These are phyloP conservation scores for Percina caprodes DNA, from an alignment of 2,113 vertebrate genomes.

Conservation along the genomic window DNA sequence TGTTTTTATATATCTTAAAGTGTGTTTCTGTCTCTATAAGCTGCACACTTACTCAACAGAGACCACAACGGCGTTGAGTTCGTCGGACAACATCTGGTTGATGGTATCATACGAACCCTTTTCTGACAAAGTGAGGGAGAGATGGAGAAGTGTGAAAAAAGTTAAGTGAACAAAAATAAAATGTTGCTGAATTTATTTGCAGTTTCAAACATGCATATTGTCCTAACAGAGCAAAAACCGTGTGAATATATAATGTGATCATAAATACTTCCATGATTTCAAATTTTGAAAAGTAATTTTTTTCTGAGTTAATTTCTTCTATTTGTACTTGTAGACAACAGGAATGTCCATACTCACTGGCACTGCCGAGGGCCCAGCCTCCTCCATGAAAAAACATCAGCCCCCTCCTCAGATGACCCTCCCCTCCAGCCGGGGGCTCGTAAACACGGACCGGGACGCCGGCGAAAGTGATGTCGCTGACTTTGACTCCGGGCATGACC, in stretches of 20 bases:
- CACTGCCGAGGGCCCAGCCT: slow-evolving; percentile 92
- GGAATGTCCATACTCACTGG: slow-evolving; percentile 84
- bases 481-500: slow-evolving; percentile 79
- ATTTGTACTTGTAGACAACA: background rate
- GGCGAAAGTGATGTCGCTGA: slow-evolving; percentile 87
- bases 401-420: slow-evolving; percentile 85
- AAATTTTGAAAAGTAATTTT: background rate
- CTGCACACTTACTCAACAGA: slow-evolving; percentile 93
- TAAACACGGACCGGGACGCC: slow-evolving; percentile 92
- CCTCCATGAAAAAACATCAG: slow-evolving; percentile 93
- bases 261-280: background rate
- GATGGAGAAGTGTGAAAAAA: background rate
- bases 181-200: background rate
- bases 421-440: slow-evolving; percentile 80
- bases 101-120: slow-evolving; percentile 86
- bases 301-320: background rate
- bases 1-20: background rate
- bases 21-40: background rate
- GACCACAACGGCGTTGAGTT: slow-evolving; percentile 90
- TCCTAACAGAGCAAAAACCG: background rate
- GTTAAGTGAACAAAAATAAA: background rate
- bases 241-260: background rate
- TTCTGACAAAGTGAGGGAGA: slow-evolving; percentile 75
- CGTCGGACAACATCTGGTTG: slow-evolving; percentile 86
- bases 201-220: background rate